Conservation (phyloP, 2,797 vertebrate genomes). For the Cyclura pinguis region DNA sequence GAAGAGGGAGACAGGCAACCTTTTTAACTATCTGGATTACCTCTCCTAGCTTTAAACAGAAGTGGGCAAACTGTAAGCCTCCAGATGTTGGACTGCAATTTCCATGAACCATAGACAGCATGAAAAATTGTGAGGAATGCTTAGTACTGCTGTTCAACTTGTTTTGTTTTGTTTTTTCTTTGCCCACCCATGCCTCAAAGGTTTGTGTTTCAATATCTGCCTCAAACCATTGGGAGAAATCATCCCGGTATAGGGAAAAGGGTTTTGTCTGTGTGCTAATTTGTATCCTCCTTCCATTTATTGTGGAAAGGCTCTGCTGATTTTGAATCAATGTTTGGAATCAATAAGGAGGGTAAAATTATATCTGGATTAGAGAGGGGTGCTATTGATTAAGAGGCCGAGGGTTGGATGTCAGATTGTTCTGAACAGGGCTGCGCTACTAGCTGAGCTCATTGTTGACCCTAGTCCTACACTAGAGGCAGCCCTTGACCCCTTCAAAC, state of each 20-base stretch:
- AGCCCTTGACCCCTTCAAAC: too few relatives aligned
- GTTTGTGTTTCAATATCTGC: neutral
- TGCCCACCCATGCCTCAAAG: neutral
- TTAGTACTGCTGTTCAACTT: too few relatives aligned
- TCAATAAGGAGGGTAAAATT: neutral
- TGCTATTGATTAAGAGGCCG: neutral
- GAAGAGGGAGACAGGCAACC: slow-evolving; percentile 16
- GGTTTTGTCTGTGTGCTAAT: neutral
- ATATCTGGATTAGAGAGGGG: neutral
- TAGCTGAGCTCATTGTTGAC: neutral
- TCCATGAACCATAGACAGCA: neutral
- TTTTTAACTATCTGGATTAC: neutral
- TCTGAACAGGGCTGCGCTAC: neutral
- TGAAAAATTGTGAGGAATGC: neutral
- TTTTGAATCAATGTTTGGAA: neutral
- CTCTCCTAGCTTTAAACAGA: neutral
- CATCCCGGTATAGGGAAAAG: neutral
- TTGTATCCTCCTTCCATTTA: neutral
- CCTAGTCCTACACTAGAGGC: too few relatives aligned
- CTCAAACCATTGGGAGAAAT: neutral
- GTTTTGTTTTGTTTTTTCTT: too few relatives aligned
- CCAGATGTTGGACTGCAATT: too few relatives aligned
- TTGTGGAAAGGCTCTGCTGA: neutral
- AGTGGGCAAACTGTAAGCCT: too few relatives aligned
- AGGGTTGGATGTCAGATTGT: neutral